Evolutionary conservation across 2,797 vertebrate species (phyloP), one percentile per base, ranked within the genome.

Genomic region (Cynopterus sphinx): DNA sequence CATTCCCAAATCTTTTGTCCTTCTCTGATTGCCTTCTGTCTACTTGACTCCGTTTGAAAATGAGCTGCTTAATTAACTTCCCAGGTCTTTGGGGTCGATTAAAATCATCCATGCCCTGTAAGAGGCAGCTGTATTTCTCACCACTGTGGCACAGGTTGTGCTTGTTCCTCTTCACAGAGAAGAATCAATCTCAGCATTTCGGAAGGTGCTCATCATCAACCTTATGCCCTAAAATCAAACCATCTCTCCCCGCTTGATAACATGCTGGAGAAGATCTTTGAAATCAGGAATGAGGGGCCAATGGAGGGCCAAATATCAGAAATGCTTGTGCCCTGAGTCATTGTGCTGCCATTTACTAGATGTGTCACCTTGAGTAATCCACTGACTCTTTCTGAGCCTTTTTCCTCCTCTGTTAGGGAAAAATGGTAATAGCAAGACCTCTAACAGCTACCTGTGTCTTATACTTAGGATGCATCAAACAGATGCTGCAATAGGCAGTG

Each of bases 41-140:
- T 16, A 5, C 74, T 81, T 78, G 31, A 46, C 46, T 94, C 31
- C 0, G 0, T 61, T 92, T 57, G 65, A 92, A 94, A 75, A 95
- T 16, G 31, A 92, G 89, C n/a, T 70, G 79, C 83, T 96, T 96
- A 97, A 96, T 96, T 93, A 94, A 63, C 88, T 95, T 94, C 70
- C 74, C 82, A 83, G 95, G 57, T 77, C 68, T 39, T 74, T 73
- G 57, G 68, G 39, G 73, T 53, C 5, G 10, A 92, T 89, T 43
- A 93, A 90, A 81, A 73, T 19, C 19, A 3, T 43, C 51, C 85
- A 65, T 57, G 71, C 41, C 65, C 55, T 21, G 39, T 13, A 73
- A 5, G 22, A 70, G 53, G 51, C 10, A 0, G 0, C 12, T n/a
- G 13, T 2, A 11, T 71, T 94, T 83, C 78, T 84, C 83, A 96